Evolutionary conservation across 2,797 vertebrate genomes (phyloP).

Genomic region (Microctenopoma steveboyesi): DNA sequence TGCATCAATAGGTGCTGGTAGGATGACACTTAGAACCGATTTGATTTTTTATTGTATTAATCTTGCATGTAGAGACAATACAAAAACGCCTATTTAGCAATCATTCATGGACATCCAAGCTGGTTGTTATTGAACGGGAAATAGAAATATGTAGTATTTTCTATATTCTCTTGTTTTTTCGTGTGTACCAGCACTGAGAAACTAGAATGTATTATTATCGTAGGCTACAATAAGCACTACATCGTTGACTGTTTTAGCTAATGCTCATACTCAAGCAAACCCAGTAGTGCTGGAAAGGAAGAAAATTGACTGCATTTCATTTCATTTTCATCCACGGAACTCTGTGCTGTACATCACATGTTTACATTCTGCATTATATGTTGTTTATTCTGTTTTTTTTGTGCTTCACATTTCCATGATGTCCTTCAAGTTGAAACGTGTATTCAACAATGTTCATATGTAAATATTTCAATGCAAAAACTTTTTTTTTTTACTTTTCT

Average conservation of each 20-base stretch:
- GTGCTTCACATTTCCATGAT: slow-evolving; percentile 69
- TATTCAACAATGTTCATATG: slow-evolving; percentile 76
- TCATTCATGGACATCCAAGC: slow-evolving; percentile 81
- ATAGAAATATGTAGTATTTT: slow-evolving; percentile 83
- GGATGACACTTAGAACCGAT: slow-evolving; percentile 77
- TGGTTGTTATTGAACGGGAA: slow-evolving; percentile 80
- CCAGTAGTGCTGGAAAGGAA: slow-evolving; percentile 82
- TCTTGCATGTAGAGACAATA: slow-evolving; percentile 84
- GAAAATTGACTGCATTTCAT: slow-evolving; percentile 74
- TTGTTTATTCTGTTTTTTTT: slow-evolving; percentile 59
- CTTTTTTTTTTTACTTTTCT: slow-evolving; percentile 60
- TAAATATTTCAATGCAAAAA: slow-evolving; percentile 80
- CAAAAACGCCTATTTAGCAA: slow-evolving; percentile 80
- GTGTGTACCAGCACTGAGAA: slow-evolving; percentile 88
- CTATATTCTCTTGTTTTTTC: slow-evolving; percentile 83
- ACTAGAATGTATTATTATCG: slow-evolving; percentile 88
- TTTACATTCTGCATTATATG: slow-evolving; percentile 78
- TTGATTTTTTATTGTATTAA: slow-evolving; percentile 80
- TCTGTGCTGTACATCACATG: slow-evolving; percentile 82
- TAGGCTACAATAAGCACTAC: slow-evolving; percentile 88
- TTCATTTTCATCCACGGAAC: slow-evolving; percentile 75
- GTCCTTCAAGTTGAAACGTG: slow-evolving; percentile 53
- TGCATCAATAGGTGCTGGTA: slow-evolving; percentile 81
- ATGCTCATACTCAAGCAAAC: slow-evolving; percentile 84
- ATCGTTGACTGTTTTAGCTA: slow-evolving; percentile 86